Evolutionary conservation across 2,113 vertebrate species (phyloP).

Genomic region (Osmerus mordax): DNA sequence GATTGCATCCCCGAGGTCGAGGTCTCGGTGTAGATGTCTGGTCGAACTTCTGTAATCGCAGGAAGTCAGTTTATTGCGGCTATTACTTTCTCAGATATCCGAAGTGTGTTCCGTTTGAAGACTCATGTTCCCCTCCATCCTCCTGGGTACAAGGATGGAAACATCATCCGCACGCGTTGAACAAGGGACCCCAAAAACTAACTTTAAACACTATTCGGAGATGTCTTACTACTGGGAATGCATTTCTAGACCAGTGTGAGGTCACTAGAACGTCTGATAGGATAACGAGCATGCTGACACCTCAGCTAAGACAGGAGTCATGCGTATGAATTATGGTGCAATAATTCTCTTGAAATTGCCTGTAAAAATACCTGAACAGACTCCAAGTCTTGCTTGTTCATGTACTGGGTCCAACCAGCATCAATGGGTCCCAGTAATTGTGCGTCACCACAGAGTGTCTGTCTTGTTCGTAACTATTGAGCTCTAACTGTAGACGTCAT

Average conservation of each 20-base stretch:
- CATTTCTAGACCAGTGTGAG: too few species aligned
- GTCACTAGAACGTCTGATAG: slow-evolving; percentile 22
- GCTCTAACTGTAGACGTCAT: slow-evolving; percentile 23
- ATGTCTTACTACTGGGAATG: too few species aligned
- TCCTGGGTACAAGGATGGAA: too few species aligned
- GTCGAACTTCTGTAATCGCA: slow-evolving; percentile 44
- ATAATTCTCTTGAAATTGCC: slow-evolving; percentile 48
- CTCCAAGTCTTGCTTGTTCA: slow-evolving; percentile 46
- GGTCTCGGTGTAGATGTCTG: slow-evolving; percentile 42
- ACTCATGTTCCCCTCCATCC: neutral
- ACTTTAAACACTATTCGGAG: too few species aligned
- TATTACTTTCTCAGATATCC: slow-evolving; percentile 37
- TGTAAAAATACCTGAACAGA: slow-evolving; percentile 55
- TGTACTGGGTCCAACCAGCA: slow-evolving; percentile 34
- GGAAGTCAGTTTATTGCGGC: too few species aligned
- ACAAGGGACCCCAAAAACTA: too few species aligned
- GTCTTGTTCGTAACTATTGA: slow-evolving; percentile 11
- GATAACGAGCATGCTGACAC: slow-evolving; percentile 39
- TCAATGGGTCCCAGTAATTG: slow-evolving; percentile 50
- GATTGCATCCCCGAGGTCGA: slow-evolving; percentile 41
- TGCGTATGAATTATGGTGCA: slow-evolving; percentile 26
- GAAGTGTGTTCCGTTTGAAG: slow-evolving; percentile 23
- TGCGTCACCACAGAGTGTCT: slow-evolving; percentile 31
- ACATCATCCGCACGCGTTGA: too few species aligned
- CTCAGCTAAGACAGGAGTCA: slow-evolving; percentile 38